These are phyloP conservation scores for Alca torda DNA, from an alignment of 2,797 vertebrate genomes.

Conservation along the genomic window DNA sequence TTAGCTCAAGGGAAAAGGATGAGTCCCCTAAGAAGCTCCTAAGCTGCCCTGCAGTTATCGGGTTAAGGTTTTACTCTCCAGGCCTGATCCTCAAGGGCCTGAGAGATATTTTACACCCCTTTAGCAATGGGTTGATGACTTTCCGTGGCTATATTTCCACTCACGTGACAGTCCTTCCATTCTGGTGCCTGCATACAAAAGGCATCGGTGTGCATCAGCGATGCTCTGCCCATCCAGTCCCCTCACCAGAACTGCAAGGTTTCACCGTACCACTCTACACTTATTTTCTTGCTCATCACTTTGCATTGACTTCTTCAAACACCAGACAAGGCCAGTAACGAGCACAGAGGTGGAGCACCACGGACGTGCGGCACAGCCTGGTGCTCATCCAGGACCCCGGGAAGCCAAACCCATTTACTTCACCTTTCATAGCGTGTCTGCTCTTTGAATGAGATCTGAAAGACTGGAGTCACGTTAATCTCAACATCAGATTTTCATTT, in stretches of 20 bases:
- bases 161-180: neutral
- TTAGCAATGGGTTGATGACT: neutral
- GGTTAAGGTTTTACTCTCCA: neutral
- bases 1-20: neutral
- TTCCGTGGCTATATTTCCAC: neutral
- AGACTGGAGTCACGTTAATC: neutral
- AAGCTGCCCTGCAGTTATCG: neutral
- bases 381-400: neutral
- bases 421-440: neutral
- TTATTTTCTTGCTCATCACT: neutral
- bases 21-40: neutral
- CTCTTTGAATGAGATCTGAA: neutral
- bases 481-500: neutral
- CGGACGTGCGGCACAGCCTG: neutral
- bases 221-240: neutral
- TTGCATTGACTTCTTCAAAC: neutral
- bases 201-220: rapidly evolving
- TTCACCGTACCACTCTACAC: too few species aligned
- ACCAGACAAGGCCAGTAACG: neutral
- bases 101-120: neutral
- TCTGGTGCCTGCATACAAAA: neutral
- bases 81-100: neutral
- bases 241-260: neutral
- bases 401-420: neutral
- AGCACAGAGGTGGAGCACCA: neutral